Base-by-base conservation (phyloP, 2,797 vertebrate species). In the Parotocinclus haroldoi region DNA sequence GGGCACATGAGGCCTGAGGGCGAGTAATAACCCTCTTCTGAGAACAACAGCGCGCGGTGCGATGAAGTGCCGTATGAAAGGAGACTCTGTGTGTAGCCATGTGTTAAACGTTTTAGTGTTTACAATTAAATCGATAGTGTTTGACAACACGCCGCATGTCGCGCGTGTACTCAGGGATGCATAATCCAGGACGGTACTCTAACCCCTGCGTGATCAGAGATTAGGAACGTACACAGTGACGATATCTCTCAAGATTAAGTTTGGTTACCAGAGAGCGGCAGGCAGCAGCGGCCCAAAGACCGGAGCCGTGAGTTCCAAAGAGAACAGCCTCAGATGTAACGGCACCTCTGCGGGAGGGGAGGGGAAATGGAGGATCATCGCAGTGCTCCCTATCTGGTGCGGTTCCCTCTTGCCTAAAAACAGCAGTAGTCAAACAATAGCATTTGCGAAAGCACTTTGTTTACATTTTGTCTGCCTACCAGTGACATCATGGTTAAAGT, bases 1-100 rank as follows among this genome's bases (percentile, higher is more conserved):
- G 89, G 88, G 81, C 88, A 85, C 89, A 80, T 73, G 89, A 88
- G 90, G 83, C 86, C 77, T 78, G 80, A 83, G 75, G 27, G 73
- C 63, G 83, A 81, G 79, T 80, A 79, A 75, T 76, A 80, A 62
- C 52, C 62, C 75, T 82, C 87, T 57, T 11, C 67, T 70, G 84
- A 84, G 84, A 88, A 73, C n/a, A 71, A 86, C 74, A 71, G 45
- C 64, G 66, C 70, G 67, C 58, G 10, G 54, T 69, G 65, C 68
- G 37, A 42, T 45, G 45, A 60, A 63, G 66, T 74, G 71, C 60
- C 72, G 38, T 50, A 71, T 51, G n/a, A 58, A 54, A 58, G 68
- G 68, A 52, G 61, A 58, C 54, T 69, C 69, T 74, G 66, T 66
- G 76, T 74, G 71, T 74, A 73, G 42, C 57, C 56, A 69, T 69